These are phyloP conservation scores for Solenodon paradoxus DNA, from an alignment of 2,113 vertebrate genomes.

Conservation along the genomic window DNA sequence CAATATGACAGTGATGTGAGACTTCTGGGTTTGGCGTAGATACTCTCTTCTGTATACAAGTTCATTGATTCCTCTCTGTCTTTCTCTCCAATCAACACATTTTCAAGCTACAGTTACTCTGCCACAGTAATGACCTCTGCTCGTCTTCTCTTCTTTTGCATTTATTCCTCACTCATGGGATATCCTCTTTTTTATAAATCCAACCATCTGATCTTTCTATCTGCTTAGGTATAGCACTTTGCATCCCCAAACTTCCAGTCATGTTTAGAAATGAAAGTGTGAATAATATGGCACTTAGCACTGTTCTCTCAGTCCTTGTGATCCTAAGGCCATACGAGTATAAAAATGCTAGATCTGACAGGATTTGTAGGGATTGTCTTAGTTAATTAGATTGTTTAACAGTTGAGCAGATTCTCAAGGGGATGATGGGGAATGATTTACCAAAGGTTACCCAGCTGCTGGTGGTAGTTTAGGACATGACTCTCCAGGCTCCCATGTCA, in stretches of 20 bases:
- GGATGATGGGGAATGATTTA: background rate
- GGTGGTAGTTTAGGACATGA: background rate
- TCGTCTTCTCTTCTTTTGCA: background rate
- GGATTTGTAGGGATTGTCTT: background rate
- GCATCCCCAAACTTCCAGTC: background rate
- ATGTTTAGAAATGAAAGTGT: background rate
- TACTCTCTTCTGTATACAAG: background rate
- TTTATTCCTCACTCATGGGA: background rate
- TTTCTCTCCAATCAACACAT: background rate
- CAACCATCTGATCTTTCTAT: background rate
- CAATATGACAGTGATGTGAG: background rate
- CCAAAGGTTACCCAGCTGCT: background rate
- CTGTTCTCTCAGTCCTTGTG: background rate
- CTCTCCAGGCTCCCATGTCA: background rate
- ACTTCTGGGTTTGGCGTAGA: background rate
- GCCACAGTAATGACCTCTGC: background rate
- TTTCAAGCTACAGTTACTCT: background rate
- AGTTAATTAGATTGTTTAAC: constrained; percentile 46
- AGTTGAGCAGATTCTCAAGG: constrained; percentile 1
- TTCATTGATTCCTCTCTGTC: background rate
- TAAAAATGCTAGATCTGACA: background rate
- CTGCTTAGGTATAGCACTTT: background rate
- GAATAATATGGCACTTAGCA: background rate
- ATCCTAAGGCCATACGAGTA: background rate
- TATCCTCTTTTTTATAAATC: background rate